Conservation (phyloP, 2,888 invertebrate species). For the Sminthurinus aureus region DNA sequence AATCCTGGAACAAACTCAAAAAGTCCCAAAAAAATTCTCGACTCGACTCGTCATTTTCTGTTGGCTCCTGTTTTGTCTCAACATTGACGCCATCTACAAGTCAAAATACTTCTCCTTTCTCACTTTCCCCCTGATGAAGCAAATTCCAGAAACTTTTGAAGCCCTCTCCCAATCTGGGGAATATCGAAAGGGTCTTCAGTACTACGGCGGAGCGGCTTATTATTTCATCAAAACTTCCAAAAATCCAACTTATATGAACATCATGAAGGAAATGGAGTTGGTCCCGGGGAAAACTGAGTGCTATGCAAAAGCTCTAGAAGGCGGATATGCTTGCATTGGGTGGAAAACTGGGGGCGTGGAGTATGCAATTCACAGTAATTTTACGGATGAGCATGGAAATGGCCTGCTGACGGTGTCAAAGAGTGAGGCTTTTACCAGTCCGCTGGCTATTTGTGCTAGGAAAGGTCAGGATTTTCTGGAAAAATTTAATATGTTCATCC, state of each 20-base stretch:
- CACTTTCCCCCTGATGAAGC: constrained; percentile 1
- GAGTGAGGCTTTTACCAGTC: neutral
- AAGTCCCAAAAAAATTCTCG: neutral
- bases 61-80: constrained; percentile 13
- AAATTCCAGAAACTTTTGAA: constrained; percentile 15
- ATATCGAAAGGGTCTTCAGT: neutral
- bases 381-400: constrained; percentile 12
- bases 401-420: neutral
- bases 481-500: neutral
- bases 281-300: neutral
- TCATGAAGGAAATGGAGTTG: neutral
- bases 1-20: neutral
- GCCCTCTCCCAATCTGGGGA: neutral
- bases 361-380: constrained; percentile 5
- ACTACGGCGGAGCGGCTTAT: neutral
- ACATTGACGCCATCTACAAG: constrained; percentile 15
- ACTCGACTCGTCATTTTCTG: neutral
- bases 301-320: neutral
- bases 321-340: neutral
- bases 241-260: constrained; percentile 4
- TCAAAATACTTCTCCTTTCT: constrained; percentile 9
- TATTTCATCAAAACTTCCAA: constrained; percentile 13
- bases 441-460: neutral
- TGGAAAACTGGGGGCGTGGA: neutral
- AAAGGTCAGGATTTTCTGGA: neutral